Conservation (phyloP, 2,888 invertebrate genomes). For the Archaeoteleia sp. region DNA sequence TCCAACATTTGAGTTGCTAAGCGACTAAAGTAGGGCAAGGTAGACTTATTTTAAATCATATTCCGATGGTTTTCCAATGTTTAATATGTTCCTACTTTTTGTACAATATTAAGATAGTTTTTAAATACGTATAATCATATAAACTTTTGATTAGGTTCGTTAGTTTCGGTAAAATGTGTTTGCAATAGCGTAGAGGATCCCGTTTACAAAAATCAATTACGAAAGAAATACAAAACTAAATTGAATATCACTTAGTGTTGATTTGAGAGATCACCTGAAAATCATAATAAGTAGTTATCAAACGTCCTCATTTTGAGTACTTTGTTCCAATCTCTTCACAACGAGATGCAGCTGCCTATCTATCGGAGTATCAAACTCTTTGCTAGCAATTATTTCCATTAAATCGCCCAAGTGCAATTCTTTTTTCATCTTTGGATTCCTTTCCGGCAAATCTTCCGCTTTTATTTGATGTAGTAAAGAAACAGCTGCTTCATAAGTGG, state of each 20-base stretch:
- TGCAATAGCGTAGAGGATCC: no score
- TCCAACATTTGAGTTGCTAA: no score
- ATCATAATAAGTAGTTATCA: slow-evolving; percentile 1
- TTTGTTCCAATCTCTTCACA: slow-evolving; percentile 56
- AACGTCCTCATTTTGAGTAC: slow-evolving; percentile 41
- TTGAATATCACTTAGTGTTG: no score
- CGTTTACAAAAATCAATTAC: no score
- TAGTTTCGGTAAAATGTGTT: no score
- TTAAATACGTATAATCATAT: no score
- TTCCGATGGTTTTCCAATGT: no score
- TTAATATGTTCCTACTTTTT: no score
- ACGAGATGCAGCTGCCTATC: slow-evolving; percentile 56
- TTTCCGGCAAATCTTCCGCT: slow-evolving; percentile 46
- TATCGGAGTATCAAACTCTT: slow-evolving; percentile 48
- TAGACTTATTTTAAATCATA: no score
- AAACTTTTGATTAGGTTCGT: not conserved
- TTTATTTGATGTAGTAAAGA: slow-evolving; percentile 54
- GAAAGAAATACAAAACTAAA: no score
- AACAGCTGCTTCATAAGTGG: slow-evolving; percentile 57
- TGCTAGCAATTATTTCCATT: slow-evolving; percentile 45
- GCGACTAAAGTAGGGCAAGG: no score
- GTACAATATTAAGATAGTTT: no score
- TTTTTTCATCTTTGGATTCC: slow-evolving; percentile 54
- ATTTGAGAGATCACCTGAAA: not conserved
- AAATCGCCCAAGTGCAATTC: slow-evolving; percentile 57